Base-by-base conservation (phyloP, 2,888 invertebrate species). In the Cephus runcator region DNA sequence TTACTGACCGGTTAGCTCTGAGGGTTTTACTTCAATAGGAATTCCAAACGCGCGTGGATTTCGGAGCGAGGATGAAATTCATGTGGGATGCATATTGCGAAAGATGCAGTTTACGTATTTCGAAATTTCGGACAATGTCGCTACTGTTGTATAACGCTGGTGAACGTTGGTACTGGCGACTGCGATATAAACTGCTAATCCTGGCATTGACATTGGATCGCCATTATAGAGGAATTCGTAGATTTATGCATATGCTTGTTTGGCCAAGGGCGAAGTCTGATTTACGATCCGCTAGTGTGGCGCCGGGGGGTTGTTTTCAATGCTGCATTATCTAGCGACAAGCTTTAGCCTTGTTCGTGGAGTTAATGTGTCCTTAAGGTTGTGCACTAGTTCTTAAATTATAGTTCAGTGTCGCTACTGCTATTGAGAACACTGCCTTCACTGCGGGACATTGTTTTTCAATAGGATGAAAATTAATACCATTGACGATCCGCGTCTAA, bases 121-220 rank as follows among this genome's bases (percentile, higher is more conserved):
- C 56, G 56, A 23, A 56, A 56, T 56, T 56, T 56, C 23, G 23
- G 1, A 56, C 56, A 23, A 56, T 56, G 9, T 9, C 23, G 56
- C 9, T 56, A 56, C 56, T 9, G 9, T 56, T 23, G 9, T 56
- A 2, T 9, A 23, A 2, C 15, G 9, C 1, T 56, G 23, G 23
- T 23, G 23, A 56, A 56, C 23, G 56, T 56, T 23, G 23, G 56
- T 56, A 56, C 23, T 56, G 23, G 6, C 23, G 23, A 56, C 23
- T 23, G 9, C 9, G 23, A 56, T 23, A 4, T 33, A 30, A 30
- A 74, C 74, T 4, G 23, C 74, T 15, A 11, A 30, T n/a, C 35
- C 73, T 34, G 73, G 73, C 73, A 73, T 74, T 74, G 74, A 35
- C 74, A 74, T 74, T 74, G 74, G 30, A 3, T 74, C 35, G 31